phyloP scores from a whole-genome alignment of 2,888 invertebrate species.

The Icerya purchasi region DNA sequence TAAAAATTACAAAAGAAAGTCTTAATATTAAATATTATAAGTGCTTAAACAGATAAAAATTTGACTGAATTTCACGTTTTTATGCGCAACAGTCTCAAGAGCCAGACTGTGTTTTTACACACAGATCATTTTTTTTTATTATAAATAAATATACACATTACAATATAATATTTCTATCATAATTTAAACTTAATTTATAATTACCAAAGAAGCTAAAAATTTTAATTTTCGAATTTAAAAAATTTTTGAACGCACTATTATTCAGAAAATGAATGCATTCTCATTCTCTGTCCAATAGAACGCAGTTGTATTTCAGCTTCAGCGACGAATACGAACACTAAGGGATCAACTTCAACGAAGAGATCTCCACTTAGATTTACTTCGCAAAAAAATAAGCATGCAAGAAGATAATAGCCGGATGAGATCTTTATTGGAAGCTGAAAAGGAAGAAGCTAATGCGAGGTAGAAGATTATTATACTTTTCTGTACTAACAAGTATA shows the following conservation, averaged over 20 bases:
- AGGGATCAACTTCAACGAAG: conserved; percentile 78
- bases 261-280: neutral
- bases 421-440: conserved; percentile 34
- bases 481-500: too few species aligned
- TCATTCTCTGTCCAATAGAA: conserved; percentile 34
- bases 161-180: neutral
- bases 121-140: neutral
- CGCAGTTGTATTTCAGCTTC: conserved; percentile 70
- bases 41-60: too few species aligned
- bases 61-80: too few species aligned
- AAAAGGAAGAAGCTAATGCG: conserved; percentile 29
- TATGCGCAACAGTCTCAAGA: too few species aligned
- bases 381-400: conserved; percentile 64
- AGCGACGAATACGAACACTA: conserved; percentile 60
- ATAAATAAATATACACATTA: neutral
- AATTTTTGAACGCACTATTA: too few species aligned
- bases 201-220: neutral
- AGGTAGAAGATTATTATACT: conserved; percentile 20
- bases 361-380: conserved; percentile 72
- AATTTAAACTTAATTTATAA: neutral
- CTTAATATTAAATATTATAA: too few species aligned
- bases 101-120: too few species aligned
- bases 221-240: too few species aligned
- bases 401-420: conserved; percentile 52
- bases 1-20: too few species aligned